Evolutionary conservation across 2,888 invertebrate genomes (phyloP), one percentile per base, ranked within the genome.

Genomic region (Cheilosia vulpina): DNA sequence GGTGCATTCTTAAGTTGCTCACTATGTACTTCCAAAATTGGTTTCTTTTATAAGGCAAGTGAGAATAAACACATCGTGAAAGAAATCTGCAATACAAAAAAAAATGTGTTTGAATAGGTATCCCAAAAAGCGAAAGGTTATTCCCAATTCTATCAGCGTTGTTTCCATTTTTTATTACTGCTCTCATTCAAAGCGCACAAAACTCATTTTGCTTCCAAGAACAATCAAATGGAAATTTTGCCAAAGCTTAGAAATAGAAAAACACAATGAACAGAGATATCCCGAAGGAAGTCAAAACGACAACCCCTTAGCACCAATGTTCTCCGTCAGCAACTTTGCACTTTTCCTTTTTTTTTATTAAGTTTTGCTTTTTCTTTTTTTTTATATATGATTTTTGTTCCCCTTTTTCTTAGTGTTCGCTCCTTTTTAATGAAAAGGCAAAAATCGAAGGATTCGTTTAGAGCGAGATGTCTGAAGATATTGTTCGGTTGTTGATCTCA

Each of bases 401-500:
- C 13, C 9, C 11, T 62, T 41, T 38, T 41, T 31, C 31, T 31
- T 9, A 31, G 45, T 34, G 19, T 43, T 5, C 52, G 47, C 53
- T 38, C 50, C 15, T 31, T 57, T 53, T 47, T 15, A 73, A 75
- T 66, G 66, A 68, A 75, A 75, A 69, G 34, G 41, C 68, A 27
- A 50, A 62, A 75, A 75, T 75, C 68, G 79, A 75, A 68, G 55
- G 47, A 75, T 69, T 47, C 55, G 38, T 38, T 53, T 66, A 45
- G 21, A 66, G 34, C 34, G 41, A 43, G 41, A 80, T 68, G 47
- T 73, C 60, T 80, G 66, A 68, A 63, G 75, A 63, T 55, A 75
- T 75, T 62, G 68, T 34, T 34, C 50, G 68, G 80, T 75, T 68
- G 75, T 75, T 81, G 75, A 57, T 68, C 75, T 81, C 75, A 62